Evolutionary conservation across 2,113 vertebrate genomes (phyloP).

Genomic region (cat (Felis catus)): F.catus_Fca126_mat1.0 CM031425.1:48670501-48671000

Average conservation of each 20-base stretch:
- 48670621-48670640: not conserved
- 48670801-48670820: not conserved
- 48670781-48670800: not conserved
- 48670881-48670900: fast-evolving
- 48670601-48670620: fast-evolving
- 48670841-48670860: fast-evolving
- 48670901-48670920: fast-evolving
- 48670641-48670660: not conserved
- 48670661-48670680: not conserved
- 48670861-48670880: not conserved
- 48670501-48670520: not conserved
- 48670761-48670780: not conserved
- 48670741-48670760: not conserved
- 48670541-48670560: not conserved
- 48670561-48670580: not conserved
- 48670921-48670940: fast-evolving
- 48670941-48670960: not conserved
- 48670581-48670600: fast-evolving
- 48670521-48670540: not conserved
- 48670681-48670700: not conserved
- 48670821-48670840: not conserved
- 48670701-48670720: not conserved
- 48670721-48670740: too few relatives aligned
- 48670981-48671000: not conserved
- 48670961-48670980: fast-evolving